phyloP scores from a whole-genome alignment of 2,888 invertebrate genomes.

The Horisme vitalbata region DNA sequence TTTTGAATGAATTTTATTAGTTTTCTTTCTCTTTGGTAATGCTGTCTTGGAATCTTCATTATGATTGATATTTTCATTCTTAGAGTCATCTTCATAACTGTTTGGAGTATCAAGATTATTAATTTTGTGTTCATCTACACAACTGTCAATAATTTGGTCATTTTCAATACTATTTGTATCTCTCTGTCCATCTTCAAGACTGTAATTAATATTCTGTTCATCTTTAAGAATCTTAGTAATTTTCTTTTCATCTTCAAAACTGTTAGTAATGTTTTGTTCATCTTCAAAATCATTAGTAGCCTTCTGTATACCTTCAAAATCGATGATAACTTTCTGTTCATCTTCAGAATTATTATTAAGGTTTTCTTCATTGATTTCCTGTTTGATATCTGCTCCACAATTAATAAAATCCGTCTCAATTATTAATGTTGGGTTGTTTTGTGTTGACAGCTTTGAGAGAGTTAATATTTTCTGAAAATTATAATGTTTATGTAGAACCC shows the following conservation, averaged over 20 bases:
- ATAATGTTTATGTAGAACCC: too few species aligned
- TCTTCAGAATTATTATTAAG: too few species aligned
- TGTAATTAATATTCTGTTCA: background rate
- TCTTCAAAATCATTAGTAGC: background rate
- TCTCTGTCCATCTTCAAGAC: too few species aligned
- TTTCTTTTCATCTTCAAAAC: background rate
- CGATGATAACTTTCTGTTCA: background rate
- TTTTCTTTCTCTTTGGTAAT: conserved; percentile 3
- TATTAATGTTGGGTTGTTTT: conserved; percentile 28
- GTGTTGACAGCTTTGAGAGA: conserved; percentile 40
- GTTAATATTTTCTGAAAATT: conserved; percentile 36
- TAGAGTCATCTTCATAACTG: too few species aligned
- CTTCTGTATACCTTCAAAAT: too few species aligned
- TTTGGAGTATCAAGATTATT: too few species aligned
- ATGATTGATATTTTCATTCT: background rate
- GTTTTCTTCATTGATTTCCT: conserved; percentile 24
- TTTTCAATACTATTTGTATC: background rate
- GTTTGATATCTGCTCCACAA: conserved; percentile 39
- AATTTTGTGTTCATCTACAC: too few species aligned
- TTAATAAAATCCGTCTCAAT: conserved; percentile 48
- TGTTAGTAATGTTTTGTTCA: background rate
- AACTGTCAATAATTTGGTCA: too few species aligned
- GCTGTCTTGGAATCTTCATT: background rate
- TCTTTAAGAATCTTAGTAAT: background rate
- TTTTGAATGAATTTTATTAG: conserved; percentile 26